Evolutionary conservation across 1,140 invertebrate genomes (phyloP).

Genomic region (Drepana arcuata): DNA sequence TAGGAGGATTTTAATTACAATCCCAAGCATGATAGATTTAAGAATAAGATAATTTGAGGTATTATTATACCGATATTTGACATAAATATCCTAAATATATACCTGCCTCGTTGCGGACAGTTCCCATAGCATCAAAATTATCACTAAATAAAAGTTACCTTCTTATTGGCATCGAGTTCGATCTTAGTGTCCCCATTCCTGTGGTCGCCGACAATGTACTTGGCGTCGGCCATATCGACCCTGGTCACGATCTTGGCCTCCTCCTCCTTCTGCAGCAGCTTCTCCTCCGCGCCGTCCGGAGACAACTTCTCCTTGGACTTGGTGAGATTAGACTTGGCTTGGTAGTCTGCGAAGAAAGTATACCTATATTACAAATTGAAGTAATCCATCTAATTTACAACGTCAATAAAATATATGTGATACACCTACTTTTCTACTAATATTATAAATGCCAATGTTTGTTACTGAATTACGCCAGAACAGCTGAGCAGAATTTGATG

Average conservation of each 20-base stretch:
- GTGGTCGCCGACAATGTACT: conserved; percentile 79
- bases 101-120: no score
- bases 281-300: conserved; percentile 75
- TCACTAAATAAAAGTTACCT: conserved; percentile 62
- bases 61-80: no score
- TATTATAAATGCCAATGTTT: no score
- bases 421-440: no score
- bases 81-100: no score
- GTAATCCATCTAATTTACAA: neutral
- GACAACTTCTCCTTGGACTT: conserved; percentile 77
- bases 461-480: no score
- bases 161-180: conserved; percentile 79
- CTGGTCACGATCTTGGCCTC: conserved; percentile 64
- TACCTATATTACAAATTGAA: conserved; percentile 1
- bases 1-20: no score
- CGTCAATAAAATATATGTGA: neutral
- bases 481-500: no score
- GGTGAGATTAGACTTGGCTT: conserved; percentile 44
- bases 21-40: no score
- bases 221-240: conserved; percentile 75
- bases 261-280: conserved; percentile 72
- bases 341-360: conserved; percentile 42
- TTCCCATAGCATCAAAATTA: no score
- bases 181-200: conserved; percentile 91
- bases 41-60: no score